Conservation (phyloP, 2,113 vertebrate genomes). For the Percina caprodes region DNA sequence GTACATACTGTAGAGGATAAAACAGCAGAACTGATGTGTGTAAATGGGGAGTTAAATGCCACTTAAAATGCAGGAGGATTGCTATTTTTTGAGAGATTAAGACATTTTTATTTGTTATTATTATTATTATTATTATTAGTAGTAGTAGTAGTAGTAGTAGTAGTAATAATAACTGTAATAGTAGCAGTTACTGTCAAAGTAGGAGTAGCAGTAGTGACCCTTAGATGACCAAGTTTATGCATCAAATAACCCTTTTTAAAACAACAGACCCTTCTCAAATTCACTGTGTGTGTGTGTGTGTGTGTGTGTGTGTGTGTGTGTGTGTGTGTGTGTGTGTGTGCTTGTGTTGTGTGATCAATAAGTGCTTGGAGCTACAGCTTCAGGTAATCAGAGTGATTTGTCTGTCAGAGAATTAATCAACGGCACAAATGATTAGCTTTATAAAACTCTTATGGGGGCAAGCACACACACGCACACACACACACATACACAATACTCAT, state of each 20-base stretch:
- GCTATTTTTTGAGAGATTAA: background rate
- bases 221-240: background rate
- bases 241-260: background rate
- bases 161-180: background rate
- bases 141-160: background rate
- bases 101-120: background rate
- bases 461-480: background rate
- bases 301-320: background rate
- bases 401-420: slow-evolving; percentile 38
- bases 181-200: background rate
- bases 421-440: slow-evolving; percentile 50
- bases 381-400: slow-evolving; percentile 45
- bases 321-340: background rate
- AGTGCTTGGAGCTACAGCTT: background rate
- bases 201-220: no score
- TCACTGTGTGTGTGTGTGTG: background rate
- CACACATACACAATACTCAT: background rate
- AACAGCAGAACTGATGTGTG: background rate
- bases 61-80: background rate
- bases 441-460: slow-evolving; percentile 5
- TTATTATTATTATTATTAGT: no score
- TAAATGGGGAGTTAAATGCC: background rate
- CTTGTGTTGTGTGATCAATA: slow-evolving; percentile 11
- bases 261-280: background rate
- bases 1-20: background rate